Percentiles rank a stretch among this genome's conserved stretches.
Evolutionary conservation across 1,140 invertebrate species (phyloP).

Genomic region (Elymnias hypermnestra): DNA sequence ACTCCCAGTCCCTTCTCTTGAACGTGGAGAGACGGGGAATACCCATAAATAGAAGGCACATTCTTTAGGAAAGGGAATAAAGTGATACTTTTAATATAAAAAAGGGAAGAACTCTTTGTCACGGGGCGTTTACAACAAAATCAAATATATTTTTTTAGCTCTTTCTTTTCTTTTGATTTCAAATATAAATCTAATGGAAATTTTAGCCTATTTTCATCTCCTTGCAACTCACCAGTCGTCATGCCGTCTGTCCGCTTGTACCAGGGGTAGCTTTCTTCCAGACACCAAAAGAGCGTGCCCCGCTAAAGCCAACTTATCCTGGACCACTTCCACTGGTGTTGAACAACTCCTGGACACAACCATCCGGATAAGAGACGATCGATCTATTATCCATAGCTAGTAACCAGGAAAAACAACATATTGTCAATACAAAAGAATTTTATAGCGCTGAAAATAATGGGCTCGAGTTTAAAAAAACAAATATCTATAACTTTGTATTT

Average conservation of each 20-base stretch:
- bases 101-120: too few relatives aligned
- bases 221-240: constrained; percentile 58
- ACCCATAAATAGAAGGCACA: too few relatives aligned
- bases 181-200: constrained; percentile 7
- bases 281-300: constrained; percentile 48
- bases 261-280: constrained; percentile 42
- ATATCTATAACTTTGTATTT: too few relatives aligned
- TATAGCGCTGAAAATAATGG: too few relatives aligned
- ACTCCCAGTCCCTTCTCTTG: too few relatives aligned
- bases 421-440: neutral
- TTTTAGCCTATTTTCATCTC: neutral
- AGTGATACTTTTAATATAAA: too few relatives aligned
- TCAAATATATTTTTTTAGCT: too few relatives aligned
- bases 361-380: constrained; percentile 85
- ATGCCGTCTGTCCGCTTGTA: constrained; percentile 48
- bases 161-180: too few relatives aligned
- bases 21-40: too few relatives aligned
- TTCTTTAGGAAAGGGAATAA: too few relatives aligned
- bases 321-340: constrained; percentile 76
- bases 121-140: too few relatives aligned
- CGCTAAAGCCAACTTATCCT: constrained; percentile 35
- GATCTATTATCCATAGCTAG: constrained; percentile 90
- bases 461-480: too few relatives aligned
- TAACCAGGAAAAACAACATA: constrained; percentile 11
- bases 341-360: constrained; percentile 85